Conservation (phyloP, 2,113 vertebrate species). For the Anhinga anhinga region DNA sequence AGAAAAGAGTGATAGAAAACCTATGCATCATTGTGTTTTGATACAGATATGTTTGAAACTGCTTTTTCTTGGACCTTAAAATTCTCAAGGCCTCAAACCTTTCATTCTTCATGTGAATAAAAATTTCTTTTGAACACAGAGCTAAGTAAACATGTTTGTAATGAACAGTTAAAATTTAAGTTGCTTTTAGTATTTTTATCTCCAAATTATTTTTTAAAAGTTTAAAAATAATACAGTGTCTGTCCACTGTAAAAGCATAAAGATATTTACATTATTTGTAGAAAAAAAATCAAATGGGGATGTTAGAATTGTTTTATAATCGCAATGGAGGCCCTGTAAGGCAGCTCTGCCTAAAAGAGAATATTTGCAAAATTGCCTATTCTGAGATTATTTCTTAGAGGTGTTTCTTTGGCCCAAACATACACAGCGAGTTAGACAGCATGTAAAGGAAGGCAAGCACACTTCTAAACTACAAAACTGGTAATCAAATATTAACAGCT, state of each 20-base stretch:
- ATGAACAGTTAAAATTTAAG: background rate
- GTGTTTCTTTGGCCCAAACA: background rate
- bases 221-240: background rate
- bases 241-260: background rate
- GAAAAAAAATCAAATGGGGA: background rate
- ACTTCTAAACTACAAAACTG: background rate
- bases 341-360: background rate
- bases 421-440: accelerated
- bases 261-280: background rate
- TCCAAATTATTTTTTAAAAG: background rate
- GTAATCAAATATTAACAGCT: background rate
- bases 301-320: background rate
- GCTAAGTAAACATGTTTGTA: background rate
- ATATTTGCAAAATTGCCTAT: background rate
- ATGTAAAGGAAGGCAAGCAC: background rate
- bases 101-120: background rate
- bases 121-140: background rate
- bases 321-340: background rate
- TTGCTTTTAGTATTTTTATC: background rate
- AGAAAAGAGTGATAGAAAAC: background rate
- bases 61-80: background rate
- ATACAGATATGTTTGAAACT: background rate
- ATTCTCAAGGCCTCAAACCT: background rate
- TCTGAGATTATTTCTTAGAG: background rate
- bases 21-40: background rate